Evolutionary conservation across 2,113 vertebrate species (phyloP), one percentile per base, ranked within the genome.

Genomic region (Danionella cerebrum): DNA sequence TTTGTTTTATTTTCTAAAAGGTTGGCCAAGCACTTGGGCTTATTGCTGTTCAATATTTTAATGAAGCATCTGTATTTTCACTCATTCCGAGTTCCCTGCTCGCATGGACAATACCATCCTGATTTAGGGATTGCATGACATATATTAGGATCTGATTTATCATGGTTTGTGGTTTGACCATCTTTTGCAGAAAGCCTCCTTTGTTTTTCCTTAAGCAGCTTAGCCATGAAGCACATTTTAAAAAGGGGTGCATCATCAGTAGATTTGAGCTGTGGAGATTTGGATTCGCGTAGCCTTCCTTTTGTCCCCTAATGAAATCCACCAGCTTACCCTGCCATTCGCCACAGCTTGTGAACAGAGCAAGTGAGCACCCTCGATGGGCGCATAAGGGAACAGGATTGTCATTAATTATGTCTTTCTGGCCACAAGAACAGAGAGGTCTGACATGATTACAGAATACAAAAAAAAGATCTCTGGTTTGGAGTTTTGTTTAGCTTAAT

Each of bases 151-250:
- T 24, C 7, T 4, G 44, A 9, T 41, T 5, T 19, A 33, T 22
- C 21, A 33, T 19, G n/a, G 24, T 50, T 38, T 69, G 51, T 55
- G 29, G 24, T 48, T 48, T 11, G 12, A 21, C 19, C n/a, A 1
- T 50, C 38, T 67, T 55, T 18, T 35, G 27, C 16, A 22, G 22
- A 67, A 72, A 73, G 60, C 29, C 9, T 67, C 60, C 35, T 73
- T 64, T 73, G 66, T 73, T 69, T 69, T 41, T 21, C 7, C 4
- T 25, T 72, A 73, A 69, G 71, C 71, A 44, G 71, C 71, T 73
- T 73, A 69, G 33, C 42, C 18, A n/a, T 7, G 57, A 22, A 36
- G 33, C 58, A 65, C 47, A 73, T 58, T 73, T 69, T 69, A 47
- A 47, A 60, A 54, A n/a, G 31, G 19, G 41, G n/a, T 25, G 19